Evolutionary conservation across 92 coral and sea anemone species (phyloP).

Genomic region (Zoanthus solanderi): DNA sequence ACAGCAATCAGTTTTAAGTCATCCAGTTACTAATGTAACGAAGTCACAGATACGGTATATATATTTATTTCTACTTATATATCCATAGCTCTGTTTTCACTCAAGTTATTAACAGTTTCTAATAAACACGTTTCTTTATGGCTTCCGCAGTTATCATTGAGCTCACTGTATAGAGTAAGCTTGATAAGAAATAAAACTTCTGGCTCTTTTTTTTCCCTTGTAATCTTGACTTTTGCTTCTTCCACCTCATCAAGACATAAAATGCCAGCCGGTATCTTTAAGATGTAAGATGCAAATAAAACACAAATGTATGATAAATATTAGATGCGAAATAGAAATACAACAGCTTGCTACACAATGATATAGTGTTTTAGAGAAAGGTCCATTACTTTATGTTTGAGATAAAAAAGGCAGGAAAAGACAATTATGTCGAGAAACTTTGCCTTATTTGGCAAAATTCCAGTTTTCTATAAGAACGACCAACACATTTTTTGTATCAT

Average conservation of each 20-base stretch:
- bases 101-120: no score
- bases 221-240: background rate
- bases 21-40: no score
- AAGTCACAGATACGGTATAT: no score
- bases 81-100: no score
- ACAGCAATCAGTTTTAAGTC: no score
- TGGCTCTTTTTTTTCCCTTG: background rate
- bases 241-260: background rate
- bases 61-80: no score
- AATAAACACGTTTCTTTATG: no score
- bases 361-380: background rate
- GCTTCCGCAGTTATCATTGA: background rate
- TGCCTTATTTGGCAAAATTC: constrained; percentile 14
- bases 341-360: background rate
- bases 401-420: background rate
- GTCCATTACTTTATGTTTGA: background rate
- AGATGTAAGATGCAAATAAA: background rate
- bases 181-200: background rate
- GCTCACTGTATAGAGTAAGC: background rate
- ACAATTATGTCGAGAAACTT: background rate
- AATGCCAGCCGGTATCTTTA: background rate
- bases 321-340: background rate
- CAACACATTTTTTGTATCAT: background rate
- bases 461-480: background rate
- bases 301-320: background rate